These are phyloP conservation scores for Halisarca cf. caerulea DNA, from an alignment of 37 sponge, comb jelly and placozoan genomes.

Conservation along the genomic window DNA sequence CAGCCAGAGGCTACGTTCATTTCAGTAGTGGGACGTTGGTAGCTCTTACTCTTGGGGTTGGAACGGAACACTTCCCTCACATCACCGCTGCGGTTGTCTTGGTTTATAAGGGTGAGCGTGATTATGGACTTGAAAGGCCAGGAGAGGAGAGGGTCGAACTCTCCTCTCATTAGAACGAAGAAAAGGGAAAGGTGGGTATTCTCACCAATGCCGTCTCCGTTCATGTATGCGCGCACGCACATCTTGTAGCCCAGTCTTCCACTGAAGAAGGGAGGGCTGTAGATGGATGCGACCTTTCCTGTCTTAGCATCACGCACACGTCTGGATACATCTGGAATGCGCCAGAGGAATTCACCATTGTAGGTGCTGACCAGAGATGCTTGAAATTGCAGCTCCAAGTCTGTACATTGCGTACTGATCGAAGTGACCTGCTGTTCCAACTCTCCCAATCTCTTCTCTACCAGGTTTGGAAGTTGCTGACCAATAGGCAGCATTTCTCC, in stretches of 20 bases:
- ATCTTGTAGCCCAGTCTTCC: conserved; percentile 81
- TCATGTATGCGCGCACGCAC: conserved; percentile 79
- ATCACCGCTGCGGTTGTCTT: neutral
- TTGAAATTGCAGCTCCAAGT: no score
- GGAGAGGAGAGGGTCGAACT: conserved; percentile 1
- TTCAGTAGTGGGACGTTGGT: conserved; percentile 48
- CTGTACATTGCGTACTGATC: no score
- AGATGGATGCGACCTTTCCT: conserved; percentile 64
- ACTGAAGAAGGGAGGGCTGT: conserved; percentile 80
- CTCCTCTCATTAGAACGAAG: conserved; percentile 82
- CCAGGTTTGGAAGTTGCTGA: no score
- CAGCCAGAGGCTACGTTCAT: conserved; percentile 81
- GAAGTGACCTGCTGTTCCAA: no score
- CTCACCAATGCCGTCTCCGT: conserved; percentile 85
- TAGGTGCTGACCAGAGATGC: conserved; percentile 73
- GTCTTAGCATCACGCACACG: conserved; percentile 70
- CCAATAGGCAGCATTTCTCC: no score
- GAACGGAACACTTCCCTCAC: conserved; percentile 20
- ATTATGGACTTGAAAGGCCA: conserved; percentile 23
- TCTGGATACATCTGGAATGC: conserved; percentile 65
- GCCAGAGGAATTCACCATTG: conserved; percentile 82
- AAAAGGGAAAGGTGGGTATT: conserved; percentile 75
- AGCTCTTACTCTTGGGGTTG: conserved; percentile 32
- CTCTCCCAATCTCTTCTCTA: no score
- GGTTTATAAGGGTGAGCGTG: conserved; percentile 3